Evolutionary conservation across 2,888 invertebrate species (phyloP), one percentile per base, ranked within the genome.

Genomic region (Hypomecis atomaria): DNA sequence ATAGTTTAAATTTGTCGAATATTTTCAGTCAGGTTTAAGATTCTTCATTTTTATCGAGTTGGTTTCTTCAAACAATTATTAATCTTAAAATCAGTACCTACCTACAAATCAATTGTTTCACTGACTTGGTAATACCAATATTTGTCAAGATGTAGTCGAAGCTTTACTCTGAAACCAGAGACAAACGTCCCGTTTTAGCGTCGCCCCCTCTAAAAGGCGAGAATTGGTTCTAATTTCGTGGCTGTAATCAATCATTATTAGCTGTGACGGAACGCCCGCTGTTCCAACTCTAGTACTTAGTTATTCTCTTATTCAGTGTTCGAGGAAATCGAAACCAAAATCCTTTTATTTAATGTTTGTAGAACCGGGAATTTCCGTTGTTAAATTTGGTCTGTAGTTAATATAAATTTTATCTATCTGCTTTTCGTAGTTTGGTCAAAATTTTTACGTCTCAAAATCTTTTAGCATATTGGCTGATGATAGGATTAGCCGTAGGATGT

Each of bases 181-280:
- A 64, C 65, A 56, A 66, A 62, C 59, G 69, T 71, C 71, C 70
- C 70, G 69, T 78, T 81, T 78, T 76, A 77, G 75, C 78, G 70
- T 67, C 82, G 79, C 83, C 85, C 82, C 85, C 85, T 78, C 77
- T 82, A 78, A 76, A 74, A 81, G 73, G 72, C 76, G 80, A 76
- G 86, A 88, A 88, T 89, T 87, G 84, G 71, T 77, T 87, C 83
- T 86, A 89, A 89, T 88, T 89, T 84, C 71, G 82, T 82, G 75
- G 78, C 57, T 69, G 73, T 77, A 76, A 91, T 90, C 90, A 87
- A 90, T 91, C 90, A 88, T 86, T 89, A 85, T 90, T 89, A 85
- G 78, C 72, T 75, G 72, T 83, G 86, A 83, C 87, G 77, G 74
- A 70, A 74, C 66, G 64, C 57, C 59, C 59, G 73, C 71, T 73